phyloP scores from a whole-genome alignment of 1,140 invertebrate genomes.

The Drosophila pectinifera region DNA sequence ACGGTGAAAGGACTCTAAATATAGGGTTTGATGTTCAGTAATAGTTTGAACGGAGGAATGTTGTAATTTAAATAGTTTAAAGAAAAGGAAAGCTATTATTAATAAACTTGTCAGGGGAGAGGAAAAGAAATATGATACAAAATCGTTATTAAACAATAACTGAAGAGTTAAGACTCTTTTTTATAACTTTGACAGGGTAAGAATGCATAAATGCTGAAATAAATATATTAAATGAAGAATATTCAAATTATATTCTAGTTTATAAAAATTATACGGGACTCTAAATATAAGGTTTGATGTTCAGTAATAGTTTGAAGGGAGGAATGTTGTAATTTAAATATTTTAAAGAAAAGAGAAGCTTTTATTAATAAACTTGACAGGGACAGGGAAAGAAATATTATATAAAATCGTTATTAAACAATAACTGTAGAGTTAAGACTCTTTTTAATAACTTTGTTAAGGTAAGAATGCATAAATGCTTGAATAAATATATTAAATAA shows the following conservation, averaged over 20 bases:
- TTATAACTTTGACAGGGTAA: no score
- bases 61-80: slow-evolving; percentile 15
- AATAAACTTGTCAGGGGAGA: background rate
- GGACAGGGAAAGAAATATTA: no score
- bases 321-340: slow-evolving; percentile 20
- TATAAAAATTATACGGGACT: background rate
- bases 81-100: background rate
- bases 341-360: background rate
- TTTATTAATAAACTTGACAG: background rate
- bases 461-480: no score
- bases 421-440: no score
- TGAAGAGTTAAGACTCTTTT: no score
- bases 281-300: slow-evolving; percentile 22
- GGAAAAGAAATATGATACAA: no score
- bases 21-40: slow-evolving; percentile 32
- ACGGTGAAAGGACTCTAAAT: background rate
- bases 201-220: no score
- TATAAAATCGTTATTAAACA: no score
- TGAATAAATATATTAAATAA: background rate
- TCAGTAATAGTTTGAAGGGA: slow-evolving; percentile 4
- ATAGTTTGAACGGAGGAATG: slow-evolving; percentile 3
- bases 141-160: no score
- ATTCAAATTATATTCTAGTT: background rate
- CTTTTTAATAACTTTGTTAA: no score
- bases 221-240: background rate